These are phyloP conservation scores for Microdon myrmicae DNA, from an alignment of 2,888 invertebrate species.

Conservation along the genomic window DNA sequence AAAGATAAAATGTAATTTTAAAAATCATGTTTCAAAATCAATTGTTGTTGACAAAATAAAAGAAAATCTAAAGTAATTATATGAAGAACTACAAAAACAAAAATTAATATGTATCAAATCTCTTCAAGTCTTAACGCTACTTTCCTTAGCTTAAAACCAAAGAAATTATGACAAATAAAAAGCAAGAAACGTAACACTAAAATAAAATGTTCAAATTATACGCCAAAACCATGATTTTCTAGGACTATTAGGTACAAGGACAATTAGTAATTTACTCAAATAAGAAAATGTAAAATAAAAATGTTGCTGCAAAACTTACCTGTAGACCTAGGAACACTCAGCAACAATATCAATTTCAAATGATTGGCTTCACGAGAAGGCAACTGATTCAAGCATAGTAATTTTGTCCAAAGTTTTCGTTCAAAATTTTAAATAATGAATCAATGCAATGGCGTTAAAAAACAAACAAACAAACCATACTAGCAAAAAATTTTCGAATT, in stretches of 20 bases:
- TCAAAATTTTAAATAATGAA: slow-evolving; percentile 17
- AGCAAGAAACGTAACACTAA: slow-evolving; percentile 17
- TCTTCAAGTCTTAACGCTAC: slow-evolving; percentile 28
- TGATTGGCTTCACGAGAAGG: slow-evolving; percentile 31
- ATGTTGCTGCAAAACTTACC: too few species aligned
- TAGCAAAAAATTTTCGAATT: too few species aligned
- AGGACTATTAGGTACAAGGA: slow-evolving; percentile 28
- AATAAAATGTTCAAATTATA: slow-evolving; percentile 10
- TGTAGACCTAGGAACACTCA: slow-evolving; percentile 19
- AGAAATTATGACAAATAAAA: slow-evolving; percentile 19
- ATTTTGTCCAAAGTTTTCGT: slow-evolving; percentile 30
- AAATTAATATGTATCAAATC: slow-evolving; percentile 20
- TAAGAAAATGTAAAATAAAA: too few species aligned
- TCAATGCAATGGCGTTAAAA: slow-evolving; percentile 18
- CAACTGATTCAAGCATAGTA: slow-evolving; percentile 10
- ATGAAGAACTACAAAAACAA: slow-evolving; percentile 6
- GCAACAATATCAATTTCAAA: slow-evolving; percentile 21
- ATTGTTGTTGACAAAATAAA: slow-evolving; percentile 2
- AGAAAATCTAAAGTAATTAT: neutral
- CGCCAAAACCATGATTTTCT: slow-evolving; percentile 39
- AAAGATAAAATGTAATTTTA: slow-evolving; percentile 4
- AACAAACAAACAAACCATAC: too few species aligned
- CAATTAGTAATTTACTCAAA: slow-evolving; percentile 19
- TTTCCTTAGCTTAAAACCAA: slow-evolving; percentile 32
- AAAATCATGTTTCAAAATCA: slow-evolving; percentile 2